Evolutionary conservation across 2,888 invertebrate genomes (phyloP), one percentile per base, ranked within the genome.

Genomic region (Monochamus alternatus): DNA sequence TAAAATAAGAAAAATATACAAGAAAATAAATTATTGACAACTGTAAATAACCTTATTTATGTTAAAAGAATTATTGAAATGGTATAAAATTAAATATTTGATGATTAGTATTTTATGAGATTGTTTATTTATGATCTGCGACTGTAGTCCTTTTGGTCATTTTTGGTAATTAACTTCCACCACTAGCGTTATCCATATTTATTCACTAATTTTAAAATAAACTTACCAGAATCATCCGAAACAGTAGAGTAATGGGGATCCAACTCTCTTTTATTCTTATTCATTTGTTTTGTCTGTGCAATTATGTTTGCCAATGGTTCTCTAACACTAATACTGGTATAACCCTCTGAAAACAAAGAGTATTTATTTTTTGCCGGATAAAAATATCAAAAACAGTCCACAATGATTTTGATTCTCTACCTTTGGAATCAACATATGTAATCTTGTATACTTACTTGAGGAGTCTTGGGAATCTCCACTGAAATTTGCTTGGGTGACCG

Each of bases 381-480:
- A n/a, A 51, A n/a, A n/a, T 3, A n/a, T 51, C 51, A 51, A n/a
- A 10, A 5, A 10, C 51, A 51, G 5, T 10, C 51, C 51, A n/a
- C 4, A 4, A 38, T 5, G 2, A 38, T 38, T 5, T 7, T 22
- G 22, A 1, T 22, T 22, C 38, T 38, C 38, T 38, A 38, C 38
- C 38, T 38, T 38, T 7, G 38, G 7, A 38, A 38, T 4, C 38
- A 38, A 38, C 38, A 38, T 5, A 38, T 38, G 5, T 4, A 4
- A 38, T 4, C 3, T 38, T 38, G 12, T 52, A n/a, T 32, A 55
- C 91, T 90, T 89, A 95, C 95, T 95, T 74, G 95, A 93, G 1
- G 96, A 96, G 89, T 96, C 97, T 82, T 96, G 96, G 3, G 97
- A 97, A 88, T 97, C 97, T 0, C 97, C 97, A 86, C 96, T 97